phyloP scores from a whole-genome alignment of 2,113 vertebrate species.

The Etia nguti region DNA sequence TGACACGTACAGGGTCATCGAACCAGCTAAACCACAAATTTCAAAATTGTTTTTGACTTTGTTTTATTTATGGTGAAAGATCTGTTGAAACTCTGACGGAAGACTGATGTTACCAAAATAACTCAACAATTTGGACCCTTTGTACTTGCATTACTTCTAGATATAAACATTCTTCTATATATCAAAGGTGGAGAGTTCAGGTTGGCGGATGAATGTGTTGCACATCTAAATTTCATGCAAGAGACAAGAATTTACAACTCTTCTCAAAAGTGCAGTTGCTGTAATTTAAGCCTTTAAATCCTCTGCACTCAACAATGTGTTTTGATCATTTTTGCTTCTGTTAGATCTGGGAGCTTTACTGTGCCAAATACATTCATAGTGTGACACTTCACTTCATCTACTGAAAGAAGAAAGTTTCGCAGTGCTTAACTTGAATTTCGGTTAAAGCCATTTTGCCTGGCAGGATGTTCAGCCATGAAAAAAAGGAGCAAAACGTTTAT shows the following conservation, averaged over 20 bases:
- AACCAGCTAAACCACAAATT: neutral
- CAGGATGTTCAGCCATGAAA: neutral
- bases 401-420: neutral
- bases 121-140: neutral
- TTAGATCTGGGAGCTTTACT: neutral
- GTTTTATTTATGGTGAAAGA: neutral
- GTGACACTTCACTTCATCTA: neutral
- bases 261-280: neutral
- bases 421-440: neutral
- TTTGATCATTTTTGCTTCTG: fast-evolving
- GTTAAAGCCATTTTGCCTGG: neutral
- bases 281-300: neutral
- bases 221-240: neutral
- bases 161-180: neutral
- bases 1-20: neutral
- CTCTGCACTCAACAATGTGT: neutral
- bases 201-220: neutral
- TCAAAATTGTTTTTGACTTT: neutral
- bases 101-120: neutral
- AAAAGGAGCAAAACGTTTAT: neutral
- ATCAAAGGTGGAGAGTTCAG: neutral
- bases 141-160: too few relatives aligned
- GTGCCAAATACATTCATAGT: neutral
- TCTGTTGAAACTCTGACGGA: neutral
- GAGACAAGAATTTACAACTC: neutral